phyloP scores from a whole-genome alignment of 2,797 vertebrate genomes.

The Gymnodraco acuticeps region DNA sequence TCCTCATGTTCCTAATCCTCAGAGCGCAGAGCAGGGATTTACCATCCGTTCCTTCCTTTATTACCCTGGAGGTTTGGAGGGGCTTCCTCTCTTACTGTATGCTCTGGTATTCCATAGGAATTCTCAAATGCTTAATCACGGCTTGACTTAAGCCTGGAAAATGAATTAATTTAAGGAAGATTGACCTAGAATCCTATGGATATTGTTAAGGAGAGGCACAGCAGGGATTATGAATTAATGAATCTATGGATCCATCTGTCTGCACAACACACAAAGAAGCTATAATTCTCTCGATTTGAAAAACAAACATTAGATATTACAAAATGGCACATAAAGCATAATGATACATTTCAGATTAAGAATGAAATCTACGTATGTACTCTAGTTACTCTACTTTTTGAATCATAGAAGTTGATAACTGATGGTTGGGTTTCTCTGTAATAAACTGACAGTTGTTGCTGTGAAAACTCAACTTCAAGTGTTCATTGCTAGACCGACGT shows the following conservation, averaged over 20 bases:
- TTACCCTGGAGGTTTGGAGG: conserved; percentile 56
- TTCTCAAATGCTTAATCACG: conserved; percentile 66
- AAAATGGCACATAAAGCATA: too few species aligned
- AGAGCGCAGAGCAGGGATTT: conserved; percentile 37
- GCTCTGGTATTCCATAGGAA: conserved; percentile 40
- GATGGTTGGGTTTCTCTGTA: not conserved
- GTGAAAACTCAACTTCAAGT: conserved; percentile 11
- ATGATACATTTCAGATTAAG: too few species aligned
- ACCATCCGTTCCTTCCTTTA: conserved; percentile 57
- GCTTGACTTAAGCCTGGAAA: conserved; percentile 64
- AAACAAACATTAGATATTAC: too few species aligned
- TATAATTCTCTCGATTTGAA: not conserved
- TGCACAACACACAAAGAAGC: conserved; percentile 2
- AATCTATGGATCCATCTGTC: conserved; percentile 19
- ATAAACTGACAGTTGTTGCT: not conserved
- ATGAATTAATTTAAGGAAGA: conserved; percentile 66
- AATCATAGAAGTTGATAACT: not conserved
- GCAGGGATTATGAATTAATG: conserved; percentile 58
- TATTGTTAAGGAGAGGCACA: conserved; percentile 48
- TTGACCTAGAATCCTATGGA: conserved; percentile 71
- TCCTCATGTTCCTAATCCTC: conserved; percentile 59
- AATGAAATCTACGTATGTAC: too few species aligned
- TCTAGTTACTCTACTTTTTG: not conserved
- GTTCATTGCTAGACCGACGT: conserved; percentile 20
- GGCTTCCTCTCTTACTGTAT: conserved; percentile 37